A percentile compares a stretch with the other conserved stretches of the same genome.
These are phyloP conservation scores for Neodiprion virginianus DNA, from an alignment of 1,140 invertebrate species.

Conservation along the genomic window DNA sequence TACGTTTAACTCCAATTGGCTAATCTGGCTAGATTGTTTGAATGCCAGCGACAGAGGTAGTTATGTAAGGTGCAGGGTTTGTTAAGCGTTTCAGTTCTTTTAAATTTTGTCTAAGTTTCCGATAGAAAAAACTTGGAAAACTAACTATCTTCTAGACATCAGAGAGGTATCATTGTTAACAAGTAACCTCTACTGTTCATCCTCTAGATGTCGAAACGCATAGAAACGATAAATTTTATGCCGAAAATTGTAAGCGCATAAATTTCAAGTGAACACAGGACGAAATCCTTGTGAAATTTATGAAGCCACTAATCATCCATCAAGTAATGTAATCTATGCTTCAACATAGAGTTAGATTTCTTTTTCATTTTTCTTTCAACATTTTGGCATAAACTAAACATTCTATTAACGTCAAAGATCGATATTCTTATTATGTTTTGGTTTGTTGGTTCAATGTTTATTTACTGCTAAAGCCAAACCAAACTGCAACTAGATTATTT, in stretches of 20 bases:
- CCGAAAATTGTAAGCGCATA: background rate
- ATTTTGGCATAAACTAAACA: background rate
- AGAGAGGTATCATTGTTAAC: background rate
- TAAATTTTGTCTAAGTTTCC: conserved; percentile 1
- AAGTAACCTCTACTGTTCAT: background rate
- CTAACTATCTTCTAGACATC: background rate
- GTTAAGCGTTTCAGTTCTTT: background rate
- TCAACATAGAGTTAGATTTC: background rate
- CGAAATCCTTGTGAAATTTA: background rate
- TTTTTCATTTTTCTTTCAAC: background rate
- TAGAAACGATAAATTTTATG: background rate
- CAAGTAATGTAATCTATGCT: background rate
- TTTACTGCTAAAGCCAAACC: background rate
- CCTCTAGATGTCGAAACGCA: conserved; percentile 7
- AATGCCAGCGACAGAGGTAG: background rate
- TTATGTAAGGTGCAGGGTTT: background rate
- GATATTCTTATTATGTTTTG: background rate
- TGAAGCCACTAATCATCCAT: background rate
- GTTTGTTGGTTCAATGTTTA: background rate
- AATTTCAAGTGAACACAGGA: background rate
- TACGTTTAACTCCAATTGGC: conserved; percentile 1
- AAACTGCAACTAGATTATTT: background rate
- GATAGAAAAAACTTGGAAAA: background rate
- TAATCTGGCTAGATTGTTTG: conserved; percentile 14
- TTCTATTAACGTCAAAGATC: background rate